These are phyloP conservation scores for Paedocypris sp. DNA, from an alignment of 2,113 vertebrate genomes.

Conservation along the genomic window DNA sequence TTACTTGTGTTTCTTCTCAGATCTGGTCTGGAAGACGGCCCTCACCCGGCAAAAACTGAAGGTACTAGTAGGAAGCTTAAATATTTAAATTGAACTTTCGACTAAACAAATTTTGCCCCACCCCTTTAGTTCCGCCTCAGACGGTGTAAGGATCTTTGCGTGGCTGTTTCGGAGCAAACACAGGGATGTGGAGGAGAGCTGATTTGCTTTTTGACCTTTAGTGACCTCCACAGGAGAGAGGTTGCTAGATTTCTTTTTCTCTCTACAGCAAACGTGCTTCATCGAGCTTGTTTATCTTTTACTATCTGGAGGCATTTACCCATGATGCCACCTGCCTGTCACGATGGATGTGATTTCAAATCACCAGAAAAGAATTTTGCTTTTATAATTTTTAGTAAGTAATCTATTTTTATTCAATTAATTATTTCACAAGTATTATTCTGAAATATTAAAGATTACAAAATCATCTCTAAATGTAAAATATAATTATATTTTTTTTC, in stretches of 20 bases:
- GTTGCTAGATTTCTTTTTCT: not conserved
- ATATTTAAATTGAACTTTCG: not conserved
- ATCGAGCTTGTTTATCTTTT: not conserved
- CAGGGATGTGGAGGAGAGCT: slow-evolving; percentile 7
- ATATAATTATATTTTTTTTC: too few species aligned
- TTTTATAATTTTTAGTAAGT: too few species aligned
- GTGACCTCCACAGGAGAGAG: not conserved
- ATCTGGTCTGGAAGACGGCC: slow-evolving; percentile 48
- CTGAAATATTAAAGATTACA: too few species aligned
- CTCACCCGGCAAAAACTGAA: slow-evolving; percentile 57
- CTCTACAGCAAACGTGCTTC: not conserved
- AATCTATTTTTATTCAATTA: too few species aligned
- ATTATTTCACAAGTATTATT: too few species aligned
- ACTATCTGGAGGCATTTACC: not conserved
- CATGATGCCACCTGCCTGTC: not conserved
- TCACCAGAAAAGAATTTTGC: too few species aligned
- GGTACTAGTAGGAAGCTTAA: slow-evolving; percentile 33
- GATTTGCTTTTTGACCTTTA: slow-evolving; percentile 8
- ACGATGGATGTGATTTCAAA: too few species aligned
- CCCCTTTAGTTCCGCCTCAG: slow-evolving; percentile 55
- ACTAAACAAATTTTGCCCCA: not conserved
- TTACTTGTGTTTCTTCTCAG: slow-evolving; percentile 17
- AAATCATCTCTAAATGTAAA: too few species aligned
- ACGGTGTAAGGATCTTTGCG: slow-evolving; percentile 45
- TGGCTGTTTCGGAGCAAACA: too few species aligned